These are phyloP conservation scores for Erpetoichthys calabaricus DNA, from an alignment of 2,797 vertebrate species.

Conservation along the genomic window DNA sequence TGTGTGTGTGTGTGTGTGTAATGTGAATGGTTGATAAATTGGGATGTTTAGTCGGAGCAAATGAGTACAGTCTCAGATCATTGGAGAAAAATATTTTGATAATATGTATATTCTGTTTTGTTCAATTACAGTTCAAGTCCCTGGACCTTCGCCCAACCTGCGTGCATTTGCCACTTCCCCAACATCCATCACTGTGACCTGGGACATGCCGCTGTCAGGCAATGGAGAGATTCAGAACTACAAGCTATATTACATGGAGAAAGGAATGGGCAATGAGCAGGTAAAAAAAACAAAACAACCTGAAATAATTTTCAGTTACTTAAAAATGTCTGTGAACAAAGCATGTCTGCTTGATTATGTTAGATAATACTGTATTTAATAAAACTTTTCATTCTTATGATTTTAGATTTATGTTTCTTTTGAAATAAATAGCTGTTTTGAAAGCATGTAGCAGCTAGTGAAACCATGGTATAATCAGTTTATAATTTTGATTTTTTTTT, in stretches of 20 bases:
- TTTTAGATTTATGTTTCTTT: background rate
- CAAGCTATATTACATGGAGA: conserved; percentile 87
- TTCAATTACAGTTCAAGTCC: conserved; percentile 71
- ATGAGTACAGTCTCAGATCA: too few species aligned
- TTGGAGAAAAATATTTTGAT: too few species aligned
- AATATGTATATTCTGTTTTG: too few species aligned
- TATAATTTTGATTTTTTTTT: too few species aligned
- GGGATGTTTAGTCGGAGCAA: too few species aligned
- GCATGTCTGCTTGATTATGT: background rate
- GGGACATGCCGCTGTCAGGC: conserved; percentile 79
- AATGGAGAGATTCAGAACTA: conserved; percentile 89
- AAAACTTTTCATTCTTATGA: conserved; percentile 5
- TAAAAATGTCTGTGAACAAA: conserved; percentile 4
- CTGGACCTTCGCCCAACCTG: conserved; percentile 84
- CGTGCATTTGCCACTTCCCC: conserved; percentile 57
- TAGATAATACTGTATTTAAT: conserved; percentile 7
- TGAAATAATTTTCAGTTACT: conserved; percentile 9
- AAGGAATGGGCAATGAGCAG: conserved; percentile 71
- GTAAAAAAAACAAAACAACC: conserved; percentile 43
- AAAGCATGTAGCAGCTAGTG: too few species aligned
- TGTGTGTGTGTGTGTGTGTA: too few species aligned
- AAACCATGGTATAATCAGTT: too few species aligned
- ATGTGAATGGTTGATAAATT: too few species aligned
- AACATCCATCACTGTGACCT: conserved; percentile 62
- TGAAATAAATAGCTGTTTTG: background rate